Evolutionary conservation across 2,888 invertebrate genomes (phyloP), one percentile per base, ranked within the genome.

Genomic region (Labia minor): DNA sequence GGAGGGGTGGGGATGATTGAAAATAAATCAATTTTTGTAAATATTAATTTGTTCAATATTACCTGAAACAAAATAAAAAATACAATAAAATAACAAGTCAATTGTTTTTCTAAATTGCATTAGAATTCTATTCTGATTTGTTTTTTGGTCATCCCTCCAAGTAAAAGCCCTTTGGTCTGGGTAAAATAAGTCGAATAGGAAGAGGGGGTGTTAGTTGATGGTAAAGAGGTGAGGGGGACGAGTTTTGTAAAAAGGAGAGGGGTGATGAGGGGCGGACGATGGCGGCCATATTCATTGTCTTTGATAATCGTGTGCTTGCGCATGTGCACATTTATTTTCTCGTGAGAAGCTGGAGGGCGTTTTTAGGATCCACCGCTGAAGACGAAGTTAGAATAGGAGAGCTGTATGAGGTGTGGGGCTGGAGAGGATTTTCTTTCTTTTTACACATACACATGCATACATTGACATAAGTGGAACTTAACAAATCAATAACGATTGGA

Each of bases 201-300:
- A 33, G 33, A 33, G 33, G 49, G 49, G 49, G 49, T 49, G 49
- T 4, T 49, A 33, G 33, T 16, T 49, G n/a, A 33, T 8, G 33
- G n/a, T 33, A 33, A n/a, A 49, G 16, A 49, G 49, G 2, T 49
- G n/a, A 49, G 49, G 49, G n/a, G 2, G 16, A 8, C 14, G 16
- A 14, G n/a, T n/a, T n/a, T n/a, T n/a, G n/a, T n/a, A n/a, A n/a
- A n/a, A n/a, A n/a, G 2, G 14, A 14, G 14, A 14, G 14, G 49
- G 49, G 8, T 49, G 49, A 49, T 4, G 49, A 14, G 49, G 2
- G 49, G 49, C 49, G 16, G 49, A 16, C 49, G 49, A n/a, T 16
- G 49, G 49, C 49, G 16, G 49, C 49, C 49, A 49, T 49, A 49
- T 49, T 49, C 49, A 49, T 49, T 49, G 49, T 49, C 49, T 49